phyloP scores from a whole-genome alignment of 2,797 vertebrate genomes.

The Sardinella longiceps region DNA sequence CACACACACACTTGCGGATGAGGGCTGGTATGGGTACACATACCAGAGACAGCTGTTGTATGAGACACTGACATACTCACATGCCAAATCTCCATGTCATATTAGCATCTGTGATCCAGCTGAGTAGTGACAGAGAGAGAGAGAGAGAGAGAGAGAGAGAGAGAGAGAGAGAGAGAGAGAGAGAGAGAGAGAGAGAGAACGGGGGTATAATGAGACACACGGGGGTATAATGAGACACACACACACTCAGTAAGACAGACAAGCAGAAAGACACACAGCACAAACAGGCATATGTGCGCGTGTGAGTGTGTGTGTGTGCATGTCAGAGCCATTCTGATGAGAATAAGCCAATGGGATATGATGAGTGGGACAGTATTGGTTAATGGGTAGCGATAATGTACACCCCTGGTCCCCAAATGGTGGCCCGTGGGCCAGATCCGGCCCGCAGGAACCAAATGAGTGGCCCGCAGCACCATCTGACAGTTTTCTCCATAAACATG shows the following conservation, averaged over 20 bases:
- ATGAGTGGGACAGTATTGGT: no score
- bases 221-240: no score
- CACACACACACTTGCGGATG: neutral
- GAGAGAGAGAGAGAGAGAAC: conserved; percentile 42
- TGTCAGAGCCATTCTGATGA: no score
- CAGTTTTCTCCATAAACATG: no score
- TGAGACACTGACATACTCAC: conserved; percentile 50
- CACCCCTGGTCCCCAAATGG: no score
- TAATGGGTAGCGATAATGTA: no score
- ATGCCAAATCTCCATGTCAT: conserved; percentile 66
- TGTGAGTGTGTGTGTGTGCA: conserved; percentile 1
- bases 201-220: neutral
- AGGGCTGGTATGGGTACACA: neutral
- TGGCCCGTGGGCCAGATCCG: no score
- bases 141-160: neutral
- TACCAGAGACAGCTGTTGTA: neutral
- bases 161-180: neutral
- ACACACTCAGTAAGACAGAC: no score
- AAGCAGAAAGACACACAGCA: no score
- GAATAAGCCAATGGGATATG: no score
- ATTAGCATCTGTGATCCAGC: conserved; percentile 65
- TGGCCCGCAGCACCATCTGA: no score
- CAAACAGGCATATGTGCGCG: neutral
- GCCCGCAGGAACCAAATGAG: no score
- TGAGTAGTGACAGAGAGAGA: conserved; percentile 17